phyloP scores from a whole-genome alignment of 2,113 vertebrate genomes.

The Oreotrochilus melanogaster region DNA sequence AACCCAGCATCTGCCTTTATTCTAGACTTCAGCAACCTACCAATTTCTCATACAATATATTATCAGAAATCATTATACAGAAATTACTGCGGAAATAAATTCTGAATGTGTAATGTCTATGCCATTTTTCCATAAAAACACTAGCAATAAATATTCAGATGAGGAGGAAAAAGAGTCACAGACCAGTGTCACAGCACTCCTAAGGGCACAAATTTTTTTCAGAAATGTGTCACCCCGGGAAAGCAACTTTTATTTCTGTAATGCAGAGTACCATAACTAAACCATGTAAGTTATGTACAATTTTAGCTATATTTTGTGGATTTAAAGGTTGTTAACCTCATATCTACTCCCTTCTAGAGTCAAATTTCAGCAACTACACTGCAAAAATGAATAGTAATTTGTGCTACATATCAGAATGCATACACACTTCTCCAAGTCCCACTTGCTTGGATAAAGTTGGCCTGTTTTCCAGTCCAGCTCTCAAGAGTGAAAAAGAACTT shows the following conservation, averaged over 20 bases:
- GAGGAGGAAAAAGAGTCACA: not conserved
- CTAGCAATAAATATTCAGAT: not conserved
- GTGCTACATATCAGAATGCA: not conserved
- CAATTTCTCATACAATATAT: not conserved
- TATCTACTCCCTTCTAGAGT: not conserved
- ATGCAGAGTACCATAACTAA: not conserved
- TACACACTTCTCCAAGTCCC: not conserved
- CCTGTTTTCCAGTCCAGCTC: conserved; percentile 31
- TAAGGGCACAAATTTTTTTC: not conserved
- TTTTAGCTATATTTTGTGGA: not conserved
- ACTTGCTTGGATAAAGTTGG: not conserved
- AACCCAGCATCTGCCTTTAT: not conserved
- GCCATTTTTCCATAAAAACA: not conserved
- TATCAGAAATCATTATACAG: not conserved
- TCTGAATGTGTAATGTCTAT: not conserved
- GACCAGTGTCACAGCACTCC: not conserved
- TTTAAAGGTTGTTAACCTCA: not conserved
- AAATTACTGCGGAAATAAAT: not conserved
- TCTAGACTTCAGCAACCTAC: not conserved
- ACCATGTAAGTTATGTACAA: rapidly evolving
- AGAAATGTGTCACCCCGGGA: too few species aligned
- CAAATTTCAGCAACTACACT: not conserved
- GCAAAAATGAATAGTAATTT: not conserved
- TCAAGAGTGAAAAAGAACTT: conserved; percentile 7
- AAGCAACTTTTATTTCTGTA: rapidly evolving